Conservation (phyloP, 2,797 vertebrate genomes). For the Decapterus maruadsi region DNA sequence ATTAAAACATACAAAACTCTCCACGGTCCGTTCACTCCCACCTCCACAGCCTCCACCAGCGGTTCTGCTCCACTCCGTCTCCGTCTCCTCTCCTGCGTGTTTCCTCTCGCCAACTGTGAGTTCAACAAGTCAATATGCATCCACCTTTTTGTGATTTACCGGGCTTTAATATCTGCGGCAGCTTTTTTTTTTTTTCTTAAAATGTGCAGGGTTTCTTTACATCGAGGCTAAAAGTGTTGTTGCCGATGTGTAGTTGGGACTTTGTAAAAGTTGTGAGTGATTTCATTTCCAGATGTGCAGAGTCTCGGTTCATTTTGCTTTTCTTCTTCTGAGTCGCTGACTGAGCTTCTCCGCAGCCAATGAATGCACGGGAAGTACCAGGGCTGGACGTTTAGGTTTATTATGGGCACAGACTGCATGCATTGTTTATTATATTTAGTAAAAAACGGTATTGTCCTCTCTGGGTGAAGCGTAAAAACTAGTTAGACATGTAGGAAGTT, state of each 20-base stretch:
- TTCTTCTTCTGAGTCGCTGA: slow-evolving; percentile 11
- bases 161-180: background rate
- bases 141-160: background rate
- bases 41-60: slow-evolving; percentile 51
- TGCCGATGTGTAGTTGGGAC: background rate
- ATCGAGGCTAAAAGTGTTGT: background rate
- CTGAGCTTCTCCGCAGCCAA: slow-evolving; percentile 1
- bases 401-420: background rate
- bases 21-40: slow-evolving; percentile 19
- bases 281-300: slow-evolving; percentile 56
- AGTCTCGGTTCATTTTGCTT: slow-evolving; percentile 17
- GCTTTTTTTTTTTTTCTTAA: too few relatives aligned
- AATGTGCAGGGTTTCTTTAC: background rate
- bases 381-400: background rate
- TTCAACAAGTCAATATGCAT: background rate
- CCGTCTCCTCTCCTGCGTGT: slow-evolving; percentile 22
- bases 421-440: background rate
- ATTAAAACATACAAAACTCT: slow-evolving; percentile 34
- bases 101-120: slow-evolving; percentile 70
- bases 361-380: background rate
- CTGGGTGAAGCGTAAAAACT: background rate
- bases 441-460: background rate
- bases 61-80: slow-evolving; percentile 17
- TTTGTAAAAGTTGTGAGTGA: background rate
- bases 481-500: slow-evolving; percentile 3